Percentiles rank a stretch among this genome's conserved stretches.
Evolutionary conservation across 2,113 vertebrate species (phyloP).

Genomic region (Phylloscopus whistleri): DNA sequence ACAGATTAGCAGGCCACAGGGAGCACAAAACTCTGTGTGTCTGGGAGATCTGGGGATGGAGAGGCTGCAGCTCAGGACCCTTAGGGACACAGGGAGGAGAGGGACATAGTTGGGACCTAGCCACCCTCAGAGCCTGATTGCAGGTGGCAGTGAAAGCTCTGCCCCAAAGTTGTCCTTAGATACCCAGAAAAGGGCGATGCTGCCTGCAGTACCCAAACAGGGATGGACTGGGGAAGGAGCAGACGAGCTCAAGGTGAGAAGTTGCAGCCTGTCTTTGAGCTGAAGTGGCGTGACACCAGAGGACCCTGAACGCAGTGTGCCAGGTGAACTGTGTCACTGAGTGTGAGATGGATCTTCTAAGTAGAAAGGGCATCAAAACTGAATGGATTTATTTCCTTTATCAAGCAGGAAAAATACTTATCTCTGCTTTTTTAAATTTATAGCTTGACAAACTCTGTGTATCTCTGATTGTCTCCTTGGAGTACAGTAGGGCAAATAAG

Average conservation of each 20-base stretch:
- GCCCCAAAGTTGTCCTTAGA: background rate
- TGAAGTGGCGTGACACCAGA: background rate
- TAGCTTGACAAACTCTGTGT: background rate
- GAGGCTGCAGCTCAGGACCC: background rate
- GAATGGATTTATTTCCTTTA: background rate
- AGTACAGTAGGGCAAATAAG: background rate
- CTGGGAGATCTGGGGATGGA: background rate
- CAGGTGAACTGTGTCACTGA: background rate
- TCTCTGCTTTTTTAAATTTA: background rate
- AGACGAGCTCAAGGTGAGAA: background rate
- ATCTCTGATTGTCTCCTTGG: background rate
- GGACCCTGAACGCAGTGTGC: fast-evolving
- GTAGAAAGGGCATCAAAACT: background rate
- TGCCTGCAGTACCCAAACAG: background rate
- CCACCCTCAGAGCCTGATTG: fast-evolving
- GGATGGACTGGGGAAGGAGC: background rate
- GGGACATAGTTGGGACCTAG: background rate
- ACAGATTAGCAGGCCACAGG: background rate
- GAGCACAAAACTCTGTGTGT: background rate
- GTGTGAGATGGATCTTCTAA: background rate
- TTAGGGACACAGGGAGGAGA: background rate
- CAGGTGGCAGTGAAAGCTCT: background rate
- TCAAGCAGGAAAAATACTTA: background rate
- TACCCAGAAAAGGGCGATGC: background rate
- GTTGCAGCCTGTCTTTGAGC: background rate